These are phyloP conservation scores for Tipula helvola DNA, from an alignment of 2,888 invertebrate species.

Conservation along the genomic window DNA sequence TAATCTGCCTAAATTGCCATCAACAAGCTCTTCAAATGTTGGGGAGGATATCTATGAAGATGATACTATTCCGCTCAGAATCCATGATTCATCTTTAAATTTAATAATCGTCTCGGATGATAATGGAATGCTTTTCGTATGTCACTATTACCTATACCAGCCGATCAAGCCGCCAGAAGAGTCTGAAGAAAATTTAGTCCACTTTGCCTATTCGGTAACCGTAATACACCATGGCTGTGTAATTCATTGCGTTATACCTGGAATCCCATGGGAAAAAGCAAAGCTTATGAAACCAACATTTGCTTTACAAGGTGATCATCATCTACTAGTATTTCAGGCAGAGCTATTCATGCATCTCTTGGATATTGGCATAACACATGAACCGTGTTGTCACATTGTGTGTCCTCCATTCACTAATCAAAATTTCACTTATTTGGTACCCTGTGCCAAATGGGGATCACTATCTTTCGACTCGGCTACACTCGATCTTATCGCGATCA, in stretches of 20 bases:
- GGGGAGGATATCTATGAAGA: conserved; percentile 48
- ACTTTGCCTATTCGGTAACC: conserved; percentile 76
- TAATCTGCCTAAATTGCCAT: conserved; percentile 59
- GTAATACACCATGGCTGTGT: conserved; percentile 73
- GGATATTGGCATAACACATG: conserved; percentile 72
- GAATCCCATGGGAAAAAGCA: conserved; percentile 66
- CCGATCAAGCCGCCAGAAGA: conserved; percentile 41
- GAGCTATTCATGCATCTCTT: conserved; percentile 74
- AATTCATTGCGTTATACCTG: conserved; percentile 69
- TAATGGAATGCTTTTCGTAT: conserved; percentile 59
- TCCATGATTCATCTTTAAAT: conserved; percentile 72
- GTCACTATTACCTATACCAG: conserved; percentile 75
- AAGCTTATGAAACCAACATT: conserved; percentile 66
- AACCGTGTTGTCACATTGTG: conserved; percentile 70
- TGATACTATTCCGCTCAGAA: conserved; percentile 63
- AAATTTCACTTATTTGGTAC: conserved; percentile 48
- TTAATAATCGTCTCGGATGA: conserved; percentile 64
- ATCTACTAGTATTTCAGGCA: conserved; percentile 70
- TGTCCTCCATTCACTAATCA: conserved; percentile 44
- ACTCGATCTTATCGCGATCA: conserved; percentile 55
- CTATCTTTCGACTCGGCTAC: conserved; percentile 49
- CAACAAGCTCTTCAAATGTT: conserved; percentile 33
- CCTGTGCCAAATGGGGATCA: conserved; percentile 36
- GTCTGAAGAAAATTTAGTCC: conserved; percentile 41
- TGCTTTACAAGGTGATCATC: conserved; percentile 59